Base-by-base conservation (phyloP, 2,113 vertebrate species). In the Indicator maculatus region DNA sequence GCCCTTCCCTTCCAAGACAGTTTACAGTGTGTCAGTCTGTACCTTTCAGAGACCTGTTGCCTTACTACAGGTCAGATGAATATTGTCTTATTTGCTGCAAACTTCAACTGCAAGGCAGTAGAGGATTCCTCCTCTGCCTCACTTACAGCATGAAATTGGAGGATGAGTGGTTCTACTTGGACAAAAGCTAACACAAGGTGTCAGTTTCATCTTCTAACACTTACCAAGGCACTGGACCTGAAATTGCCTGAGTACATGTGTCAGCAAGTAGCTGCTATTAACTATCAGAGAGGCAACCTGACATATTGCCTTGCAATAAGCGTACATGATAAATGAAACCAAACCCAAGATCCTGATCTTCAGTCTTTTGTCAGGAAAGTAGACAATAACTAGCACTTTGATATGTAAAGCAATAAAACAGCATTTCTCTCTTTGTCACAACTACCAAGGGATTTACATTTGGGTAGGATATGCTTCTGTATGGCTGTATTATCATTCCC, bases 401-500 rank as follows among this genome's bases (percentile, higher is more conserved):
- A 47, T 80, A 91, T 8, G 24, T 70, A 70, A 39, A 83, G 41
- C 26, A 77, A 64, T 52, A 83, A 73, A 89, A 50, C 1, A 28
- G 5, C 14, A 8, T 33, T 91, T 91, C 39, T 87, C 31, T 86
- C 17, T 83, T 70, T 88, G 45, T 41, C 56, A 41, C 24, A 39
- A 24, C 55, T 88, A 83, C 27, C 41, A 60, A 74, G 64, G 60
- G 41, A 86, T 11, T 20, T 41, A 17, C 15, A 77, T 79, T 70
- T 30, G 36, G 14, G 24, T n/a, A 74, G 17, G 6, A 20, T 7
- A 9, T 39, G 8, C 6, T 63, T 69, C 59, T 83, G 13, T 80
- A n/a, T 0, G 0, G 0, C 24, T 83, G 10, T n/a, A 44, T 70
- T 63, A 66, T 27, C 36, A 31, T 61, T 93, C 56, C 30, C 13